A percentile compares a stretch with the other conserved stretches of the same genome.
These are phyloP conservation scores for Carassius gibelio DNA, from an alignment of 2,113 vertebrate genomes.

Conservation along the genomic window DNA sequence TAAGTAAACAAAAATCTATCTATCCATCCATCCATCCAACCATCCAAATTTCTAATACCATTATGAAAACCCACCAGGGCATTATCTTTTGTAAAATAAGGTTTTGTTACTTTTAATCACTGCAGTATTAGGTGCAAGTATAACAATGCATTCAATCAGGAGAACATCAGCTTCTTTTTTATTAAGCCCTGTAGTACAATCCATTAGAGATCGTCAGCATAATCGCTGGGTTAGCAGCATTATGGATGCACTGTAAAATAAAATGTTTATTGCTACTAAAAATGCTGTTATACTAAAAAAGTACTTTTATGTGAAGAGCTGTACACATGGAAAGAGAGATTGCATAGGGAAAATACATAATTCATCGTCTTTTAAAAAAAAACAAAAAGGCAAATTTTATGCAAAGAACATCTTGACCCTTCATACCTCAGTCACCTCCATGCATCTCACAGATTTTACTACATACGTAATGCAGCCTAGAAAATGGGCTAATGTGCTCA, in stretches of 20 bases:
- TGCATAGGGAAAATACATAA: neutral
- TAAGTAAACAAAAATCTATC: no score
- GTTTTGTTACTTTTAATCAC: neutral
- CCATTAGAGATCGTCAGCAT: slow-evolving; percentile 16
- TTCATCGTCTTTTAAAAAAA: neutral
- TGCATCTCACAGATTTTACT: neutral
- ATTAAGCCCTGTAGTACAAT: slow-evolving; percentile 9
- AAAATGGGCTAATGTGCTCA: slow-evolving; percentile 10
- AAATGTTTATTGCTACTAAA: slow-evolving; percentile 15
- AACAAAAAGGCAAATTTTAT: neutral
- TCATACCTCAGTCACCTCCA: neutral
- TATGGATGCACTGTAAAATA: neutral
- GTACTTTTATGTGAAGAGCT: slow-evolving; percentile 1
- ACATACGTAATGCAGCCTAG: neutral
- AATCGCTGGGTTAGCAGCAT: neutral
- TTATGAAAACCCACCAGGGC: neutral
- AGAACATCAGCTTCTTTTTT: slow-evolving; percentile 11
- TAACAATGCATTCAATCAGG: neutral
- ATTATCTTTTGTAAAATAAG: neutral
- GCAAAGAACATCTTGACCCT: neutral
- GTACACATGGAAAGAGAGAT: neutral
- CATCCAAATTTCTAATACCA: neutral
- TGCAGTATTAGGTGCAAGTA: neutral
- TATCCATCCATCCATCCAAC: no score
- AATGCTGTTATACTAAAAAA: slow-evolving; percentile 4